These are phyloP conservation scores for Miltochrista miniata DNA, from an alignment of 2,888 invertebrate genomes.

Conservation along the genomic window DNA sequence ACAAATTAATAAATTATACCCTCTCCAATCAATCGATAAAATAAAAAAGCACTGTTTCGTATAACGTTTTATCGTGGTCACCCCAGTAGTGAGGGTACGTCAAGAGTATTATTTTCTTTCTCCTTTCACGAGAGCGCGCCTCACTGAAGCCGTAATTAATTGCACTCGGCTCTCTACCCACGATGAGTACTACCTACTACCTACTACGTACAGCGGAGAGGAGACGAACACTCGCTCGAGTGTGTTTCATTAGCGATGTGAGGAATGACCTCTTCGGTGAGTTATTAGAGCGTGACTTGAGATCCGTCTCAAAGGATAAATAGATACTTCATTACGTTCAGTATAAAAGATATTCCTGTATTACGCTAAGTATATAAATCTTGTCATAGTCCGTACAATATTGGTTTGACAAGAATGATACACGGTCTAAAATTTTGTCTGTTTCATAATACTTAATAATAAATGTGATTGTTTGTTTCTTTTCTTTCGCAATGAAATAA, in stretches of 20 bases:
- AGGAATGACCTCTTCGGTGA: slow-evolving; percentile 3
- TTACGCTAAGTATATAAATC: too few relatives aligned
- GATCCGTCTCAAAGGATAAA: background rate
- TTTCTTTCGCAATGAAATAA: too few relatives aligned
- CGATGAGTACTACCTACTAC: too few relatives aligned
- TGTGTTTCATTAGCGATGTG: slow-evolving; percentile 2
- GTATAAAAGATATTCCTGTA: background rate
- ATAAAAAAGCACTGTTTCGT: background rate
- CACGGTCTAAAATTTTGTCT: too few relatives aligned
- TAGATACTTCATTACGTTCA: background rate
- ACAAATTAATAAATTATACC: too few relatives aligned
- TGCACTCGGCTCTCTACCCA: slow-evolving; percentile 21
- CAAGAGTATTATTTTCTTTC: slow-evolving; percentile 32
- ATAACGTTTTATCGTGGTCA: background rate
- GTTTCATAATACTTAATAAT: too few relatives aligned
- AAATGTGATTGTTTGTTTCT: too few relatives aligned
- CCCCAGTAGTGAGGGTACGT: background rate
- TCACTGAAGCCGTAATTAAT: slow-evolving; percentile 32
- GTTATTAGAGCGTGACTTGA: slow-evolving; percentile 4
- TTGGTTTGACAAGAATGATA: too few relatives aligned
- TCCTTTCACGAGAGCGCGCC: slow-evolving; percentile 26
- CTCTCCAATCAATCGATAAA: background rate
- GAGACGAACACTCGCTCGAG: background rate
- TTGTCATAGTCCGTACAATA: too few relatives aligned
- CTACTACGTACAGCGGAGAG: background rate